Conservation (phyloP, 2,888 invertebrate genomes). For the Morinoia aosen region DNA sequence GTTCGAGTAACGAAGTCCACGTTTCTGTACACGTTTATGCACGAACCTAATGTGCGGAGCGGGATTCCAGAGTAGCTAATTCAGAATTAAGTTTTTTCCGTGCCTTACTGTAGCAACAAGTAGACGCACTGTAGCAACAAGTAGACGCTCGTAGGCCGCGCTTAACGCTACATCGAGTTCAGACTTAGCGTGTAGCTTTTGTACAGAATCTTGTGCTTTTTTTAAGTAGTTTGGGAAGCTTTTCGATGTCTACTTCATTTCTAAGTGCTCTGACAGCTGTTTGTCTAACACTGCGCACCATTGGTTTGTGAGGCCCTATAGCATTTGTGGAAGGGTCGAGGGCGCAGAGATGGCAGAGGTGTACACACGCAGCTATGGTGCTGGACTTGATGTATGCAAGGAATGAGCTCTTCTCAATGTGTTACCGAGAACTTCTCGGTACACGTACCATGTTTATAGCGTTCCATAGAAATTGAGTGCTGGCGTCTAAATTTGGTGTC, state of each 20-base stretch:
- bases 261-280: background rate
- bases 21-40: background rate
- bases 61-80: background rate
- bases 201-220: background rate
- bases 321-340: too few species aligned
- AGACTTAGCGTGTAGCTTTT: background rate
- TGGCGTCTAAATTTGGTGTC: background rate
- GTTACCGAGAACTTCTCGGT: too few species aligned
- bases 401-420: too few species aligned
- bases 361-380: too few species aligned
- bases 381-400: too few species aligned
- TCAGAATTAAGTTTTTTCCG: background rate
- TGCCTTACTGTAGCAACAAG: conserved; percentile 2
- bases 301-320: background rate
- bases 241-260: background rate
- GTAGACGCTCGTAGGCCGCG: background rate
- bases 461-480: background rate
- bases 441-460: background rate
- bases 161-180: background rate
- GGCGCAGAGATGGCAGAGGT: too few species aligned
- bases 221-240: background rate
- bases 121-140: background rate
- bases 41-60: background rate
- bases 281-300: background rate
- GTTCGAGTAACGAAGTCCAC: background rate